A percentile compares a stretch with the other conserved stretches of the same genome.
Conservation (phyloP, 2,888 invertebrate genomes). For the Halictus quadricinctus region DNA sequence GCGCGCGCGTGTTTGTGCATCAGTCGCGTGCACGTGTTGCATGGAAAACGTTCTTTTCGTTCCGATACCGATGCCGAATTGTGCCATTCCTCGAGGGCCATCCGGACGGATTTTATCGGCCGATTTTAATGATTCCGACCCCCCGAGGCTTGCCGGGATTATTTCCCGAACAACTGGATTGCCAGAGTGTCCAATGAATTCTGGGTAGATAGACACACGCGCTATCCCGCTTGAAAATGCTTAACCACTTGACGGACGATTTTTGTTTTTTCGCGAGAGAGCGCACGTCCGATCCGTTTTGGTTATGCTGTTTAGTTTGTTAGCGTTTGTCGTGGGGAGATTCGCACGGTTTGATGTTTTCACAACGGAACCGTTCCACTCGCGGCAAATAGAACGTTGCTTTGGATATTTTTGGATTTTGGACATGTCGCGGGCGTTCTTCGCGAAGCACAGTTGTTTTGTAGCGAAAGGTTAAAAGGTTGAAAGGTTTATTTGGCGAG, state of each 20-base stretch:
- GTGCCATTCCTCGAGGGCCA: background rate
- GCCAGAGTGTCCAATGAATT: background rate
- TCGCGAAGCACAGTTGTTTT: background rate
- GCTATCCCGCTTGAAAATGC: background rate
- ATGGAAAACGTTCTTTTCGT: slow-evolving; percentile 5
- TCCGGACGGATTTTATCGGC: background rate
- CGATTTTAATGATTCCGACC: background rate
- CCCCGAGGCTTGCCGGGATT: background rate
- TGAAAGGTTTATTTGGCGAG: background rate
- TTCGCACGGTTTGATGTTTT: background rate
- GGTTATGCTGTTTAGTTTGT: background rate
- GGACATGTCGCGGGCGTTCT: background rate
- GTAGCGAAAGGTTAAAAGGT: background rate
- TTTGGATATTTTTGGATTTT: background rate
- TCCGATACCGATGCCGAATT: slow-evolving; percentile 3
- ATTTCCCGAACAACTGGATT: background rate
- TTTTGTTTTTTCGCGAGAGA: background rate
- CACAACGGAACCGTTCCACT: background rate
- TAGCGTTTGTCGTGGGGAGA: background rate
- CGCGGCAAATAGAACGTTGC: background rate
- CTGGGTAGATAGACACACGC: background rate
- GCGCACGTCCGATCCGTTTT: background rate
- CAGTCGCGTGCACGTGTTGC: background rate
- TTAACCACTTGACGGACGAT: background rate
- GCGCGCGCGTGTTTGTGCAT: slow-evolving; percentile 3